Evolutionary conservation across 2,888 invertebrate species (phyloP).

Genomic region (Drosophila neonasuta): DNA sequence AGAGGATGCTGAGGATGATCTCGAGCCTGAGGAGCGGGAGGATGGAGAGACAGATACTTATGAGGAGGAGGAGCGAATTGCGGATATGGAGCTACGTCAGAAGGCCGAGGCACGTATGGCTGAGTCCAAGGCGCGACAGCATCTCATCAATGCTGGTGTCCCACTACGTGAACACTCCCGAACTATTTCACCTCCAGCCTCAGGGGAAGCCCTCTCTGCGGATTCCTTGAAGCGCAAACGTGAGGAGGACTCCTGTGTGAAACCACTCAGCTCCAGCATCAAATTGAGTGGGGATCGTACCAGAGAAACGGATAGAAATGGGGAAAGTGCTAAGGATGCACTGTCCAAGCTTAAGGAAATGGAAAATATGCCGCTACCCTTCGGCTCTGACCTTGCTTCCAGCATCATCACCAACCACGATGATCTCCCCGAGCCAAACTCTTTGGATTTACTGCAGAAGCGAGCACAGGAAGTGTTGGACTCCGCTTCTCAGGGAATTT

Average conservation of each 20-base stretch:
- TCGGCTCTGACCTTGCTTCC: constrained; percentile 82
- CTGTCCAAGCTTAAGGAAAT: constrained; percentile 78
- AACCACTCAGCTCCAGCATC: constrained; percentile 39
- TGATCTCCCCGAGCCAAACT: constrained; percentile 92
- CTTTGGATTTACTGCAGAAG: constrained; percentile 94
- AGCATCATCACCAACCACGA: constrained; percentile 92
- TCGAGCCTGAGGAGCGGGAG: constrained; percentile 71
- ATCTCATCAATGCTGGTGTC: constrained; percentile 78
- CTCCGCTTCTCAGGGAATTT: constrained; percentile 94
- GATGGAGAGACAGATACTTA: constrained; percentile 80
- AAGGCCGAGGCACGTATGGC: constrained; percentile 80
- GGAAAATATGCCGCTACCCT: constrained; percentile 81
- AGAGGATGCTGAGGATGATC: constrained; percentile 69
- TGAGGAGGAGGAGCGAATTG: constrained; percentile 79
- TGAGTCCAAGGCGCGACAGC: constrained; percentile 79
- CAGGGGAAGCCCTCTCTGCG: neutral
- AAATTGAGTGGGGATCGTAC: constrained; percentile 37
- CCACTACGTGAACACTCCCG: constrained; percentile 58
- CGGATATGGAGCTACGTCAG: constrained; percentile 78
- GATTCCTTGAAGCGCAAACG: constrained; percentile 77
- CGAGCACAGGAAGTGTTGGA: constrained; percentile 96
- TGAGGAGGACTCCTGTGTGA: constrained; percentile 58
- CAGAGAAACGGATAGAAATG: constrained; percentile 12
- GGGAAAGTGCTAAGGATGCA: constrained; percentile 50
- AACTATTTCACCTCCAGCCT: constrained; percentile 34